These are phyloP conservation scores for Trichonephila clavipes DNA, from an alignment of 1,140 invertebrate species.

Conservation along the genomic window DNA sequence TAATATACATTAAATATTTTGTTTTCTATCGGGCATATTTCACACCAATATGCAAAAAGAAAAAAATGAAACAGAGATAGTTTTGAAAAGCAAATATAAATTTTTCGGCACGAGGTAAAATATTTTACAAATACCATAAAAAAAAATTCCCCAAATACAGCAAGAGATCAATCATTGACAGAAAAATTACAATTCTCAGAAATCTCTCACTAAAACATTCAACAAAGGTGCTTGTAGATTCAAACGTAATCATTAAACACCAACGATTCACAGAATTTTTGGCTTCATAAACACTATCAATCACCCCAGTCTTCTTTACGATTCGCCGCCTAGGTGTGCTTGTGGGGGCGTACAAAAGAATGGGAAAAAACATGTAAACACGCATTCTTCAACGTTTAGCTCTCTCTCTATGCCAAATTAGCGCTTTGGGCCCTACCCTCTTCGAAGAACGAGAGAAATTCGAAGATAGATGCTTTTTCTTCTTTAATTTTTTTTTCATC, in stretches of 20 bases:
- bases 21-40: too few relatives aligned
- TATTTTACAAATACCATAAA: too few relatives aligned
- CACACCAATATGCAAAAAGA: too few relatives aligned
- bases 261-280: not conserved
- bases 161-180: too few relatives aligned
- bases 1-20: too few relatives aligned
- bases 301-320: not conserved
- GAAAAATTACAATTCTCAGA: not conserved
- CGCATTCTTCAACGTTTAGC: not conserved
- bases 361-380: slow-evolving; percentile 21
- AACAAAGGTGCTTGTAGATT: not conserved
- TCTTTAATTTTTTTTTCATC: not conserved
- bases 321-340: not conserved
- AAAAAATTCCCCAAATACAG: too few relatives aligned
- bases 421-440: not conserved
- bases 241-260: not conserved
- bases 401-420: not conserved
- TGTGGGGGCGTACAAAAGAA: slow-evolving; percentile 10
- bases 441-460: not conserved
- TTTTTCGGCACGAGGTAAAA: too few relatives aligned
- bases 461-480: not conserved
- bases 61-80: too few relatives aligned
- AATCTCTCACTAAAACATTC: not conserved
- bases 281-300: not conserved
- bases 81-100: too few relatives aligned